Conservation (phyloP, 2,888 invertebrate species). For the Itoplectis maculator region DNA sequence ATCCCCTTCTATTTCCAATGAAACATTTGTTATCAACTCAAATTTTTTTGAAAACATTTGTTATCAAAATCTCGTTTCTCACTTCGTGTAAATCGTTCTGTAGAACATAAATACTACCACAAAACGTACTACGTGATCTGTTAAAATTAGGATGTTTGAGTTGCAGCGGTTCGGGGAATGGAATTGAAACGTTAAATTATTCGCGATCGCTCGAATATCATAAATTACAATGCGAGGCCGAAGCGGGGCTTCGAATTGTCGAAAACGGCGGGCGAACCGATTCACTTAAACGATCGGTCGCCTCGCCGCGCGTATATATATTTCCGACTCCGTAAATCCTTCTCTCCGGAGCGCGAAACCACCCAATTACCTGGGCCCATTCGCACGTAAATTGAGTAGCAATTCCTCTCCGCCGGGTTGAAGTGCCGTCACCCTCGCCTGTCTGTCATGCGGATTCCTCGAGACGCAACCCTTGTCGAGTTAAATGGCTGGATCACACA, state of each 20-base stretch:
- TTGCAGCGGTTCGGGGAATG: not conserved
- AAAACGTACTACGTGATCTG: no score
- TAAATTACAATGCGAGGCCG: not conserved
- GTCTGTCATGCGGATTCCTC: slow-evolving; percentile 5
- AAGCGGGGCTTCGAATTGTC: not conserved
- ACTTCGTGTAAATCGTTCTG: no score
- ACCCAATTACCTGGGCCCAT: slow-evolving; percentile 26
- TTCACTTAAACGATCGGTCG: not conserved
- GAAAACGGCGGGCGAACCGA: slow-evolving; percentile 4
- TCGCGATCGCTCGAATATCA: not conserved
- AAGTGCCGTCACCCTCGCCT: not conserved
- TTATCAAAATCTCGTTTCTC: no score
- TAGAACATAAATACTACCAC: no score
- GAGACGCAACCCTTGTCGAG: not conserved
- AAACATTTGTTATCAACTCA: no score
- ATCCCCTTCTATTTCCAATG: no score
- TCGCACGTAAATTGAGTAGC: slow-evolving; percentile 47
- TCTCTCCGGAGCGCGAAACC: slow-evolving; percentile 3
- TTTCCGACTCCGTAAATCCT: not conserved
- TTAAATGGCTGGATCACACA: not conserved
- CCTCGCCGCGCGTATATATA: not conserved
- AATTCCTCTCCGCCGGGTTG: slow-evolving; percentile 16
- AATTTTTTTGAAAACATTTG: no score
- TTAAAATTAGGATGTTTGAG: no score
- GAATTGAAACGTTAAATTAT: not conserved